These are phyloP conservation scores for Erebia aethiops DNA, from an alignment of 2,888 invertebrate genomes.

Conservation along the genomic window DNA sequence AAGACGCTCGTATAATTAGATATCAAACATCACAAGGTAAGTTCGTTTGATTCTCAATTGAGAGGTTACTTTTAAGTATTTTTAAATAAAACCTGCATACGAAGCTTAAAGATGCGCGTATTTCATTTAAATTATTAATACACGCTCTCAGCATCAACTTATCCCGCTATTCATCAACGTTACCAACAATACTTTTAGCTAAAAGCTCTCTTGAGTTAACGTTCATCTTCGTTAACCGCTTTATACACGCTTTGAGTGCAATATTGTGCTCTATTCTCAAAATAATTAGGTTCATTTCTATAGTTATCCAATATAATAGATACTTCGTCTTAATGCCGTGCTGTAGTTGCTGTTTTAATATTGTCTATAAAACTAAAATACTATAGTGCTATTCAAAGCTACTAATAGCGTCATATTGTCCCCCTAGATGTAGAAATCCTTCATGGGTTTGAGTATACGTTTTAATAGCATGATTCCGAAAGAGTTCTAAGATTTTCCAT, in stretches of 20 bases:
- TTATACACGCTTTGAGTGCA: not conserved
- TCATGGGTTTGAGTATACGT: too few relatives aligned
- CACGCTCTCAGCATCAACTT: constrained; percentile 1
- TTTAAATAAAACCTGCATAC: too few relatives aligned
- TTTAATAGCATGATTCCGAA: too few relatives aligned
- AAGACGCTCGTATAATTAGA: too few relatives aligned
- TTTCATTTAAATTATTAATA: not conserved
- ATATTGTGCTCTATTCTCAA: not conserved
- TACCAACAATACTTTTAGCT: constrained; percentile 33
- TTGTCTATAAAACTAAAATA: too few relatives aligned
- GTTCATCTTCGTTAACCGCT: constrained; percentile 36
- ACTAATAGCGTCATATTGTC: too few relatives aligned
- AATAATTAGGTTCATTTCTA: not conserved
- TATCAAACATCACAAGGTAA: too few relatives aligned
- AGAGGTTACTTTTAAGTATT: too few relatives aligned
- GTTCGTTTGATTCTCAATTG: too few relatives aligned
- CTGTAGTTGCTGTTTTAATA: not conserved
- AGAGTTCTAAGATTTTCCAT: too few relatives aligned
- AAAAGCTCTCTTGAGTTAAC: constrained; percentile 38
- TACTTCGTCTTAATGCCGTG: not conserved
- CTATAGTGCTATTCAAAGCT: too few relatives aligned
- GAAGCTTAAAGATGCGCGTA: not conserved
- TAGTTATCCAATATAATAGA: not conserved
- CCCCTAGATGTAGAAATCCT: too few relatives aligned
- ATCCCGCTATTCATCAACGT: constrained; percentile 20